A percentile compares a stretch with the other conserved stretches of the same genome.
Conservation (phyloP, 2,888 invertebrate species). For the Lasioglossum figueresi region DNA sequence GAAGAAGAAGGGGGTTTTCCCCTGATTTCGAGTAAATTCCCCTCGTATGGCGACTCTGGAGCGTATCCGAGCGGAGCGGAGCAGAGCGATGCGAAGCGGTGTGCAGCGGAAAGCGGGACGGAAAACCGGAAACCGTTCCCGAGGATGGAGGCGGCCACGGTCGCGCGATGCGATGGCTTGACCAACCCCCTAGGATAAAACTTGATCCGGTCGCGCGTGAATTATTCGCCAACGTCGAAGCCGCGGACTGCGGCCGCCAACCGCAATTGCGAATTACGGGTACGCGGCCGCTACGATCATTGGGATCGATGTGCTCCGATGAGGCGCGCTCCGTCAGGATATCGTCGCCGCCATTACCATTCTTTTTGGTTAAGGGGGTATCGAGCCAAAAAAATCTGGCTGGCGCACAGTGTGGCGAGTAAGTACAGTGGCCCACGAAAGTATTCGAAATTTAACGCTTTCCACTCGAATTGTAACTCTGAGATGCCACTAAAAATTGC, state of each 20-base stretch:
- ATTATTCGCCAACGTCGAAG: constrained; percentile 62
- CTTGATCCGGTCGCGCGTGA: constrained; percentile 66
- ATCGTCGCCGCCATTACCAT: not conserved
- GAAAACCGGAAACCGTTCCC: not conserved
- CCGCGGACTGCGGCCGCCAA: constrained; percentile 44
- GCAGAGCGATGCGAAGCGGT: not conserved
- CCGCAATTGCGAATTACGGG: constrained; percentile 71
- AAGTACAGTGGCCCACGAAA: no score
- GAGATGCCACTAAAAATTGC: no score
- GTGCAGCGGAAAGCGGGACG: not conserved
- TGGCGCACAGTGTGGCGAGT: no score
- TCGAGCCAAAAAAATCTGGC: not conserved
- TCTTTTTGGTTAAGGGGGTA: not conserved
- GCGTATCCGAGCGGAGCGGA: not conserved
- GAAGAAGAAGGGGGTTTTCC: no score
- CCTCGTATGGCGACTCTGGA: no score
- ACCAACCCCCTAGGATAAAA: constrained; percentile 60
- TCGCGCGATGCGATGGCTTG: constrained; percentile 1
- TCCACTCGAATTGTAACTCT: no score
- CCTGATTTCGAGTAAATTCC: no score
- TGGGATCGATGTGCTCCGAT: constrained; percentile 46
- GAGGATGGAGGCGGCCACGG: not conserved
- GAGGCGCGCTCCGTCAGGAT: not conserved
- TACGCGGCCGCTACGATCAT: constrained; percentile 56
- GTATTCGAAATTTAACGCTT: no score